Conservation (phyloP, 2,797 vertebrate genomes). For the Paedocypris micromegethes region DNA sequence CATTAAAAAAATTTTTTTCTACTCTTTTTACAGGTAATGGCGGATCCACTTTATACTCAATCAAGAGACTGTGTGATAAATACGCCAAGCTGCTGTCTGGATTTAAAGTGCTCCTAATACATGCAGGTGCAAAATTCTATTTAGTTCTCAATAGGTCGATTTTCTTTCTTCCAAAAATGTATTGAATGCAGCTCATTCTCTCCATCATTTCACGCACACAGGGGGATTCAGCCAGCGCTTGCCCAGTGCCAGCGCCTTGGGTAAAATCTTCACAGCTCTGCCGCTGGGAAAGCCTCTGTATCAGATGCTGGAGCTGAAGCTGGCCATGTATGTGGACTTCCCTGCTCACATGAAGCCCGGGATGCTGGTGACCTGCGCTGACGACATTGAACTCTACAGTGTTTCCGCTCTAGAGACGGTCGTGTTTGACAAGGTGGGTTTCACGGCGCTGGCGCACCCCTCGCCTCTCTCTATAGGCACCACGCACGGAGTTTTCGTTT, state of each 20-base stretch:
- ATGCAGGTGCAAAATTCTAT: conserved; percentile 74
- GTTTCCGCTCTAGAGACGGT: conserved; percentile 54
- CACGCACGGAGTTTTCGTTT: conserved; percentile 88
- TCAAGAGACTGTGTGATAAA: conserved; percentile 70
- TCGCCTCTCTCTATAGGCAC: conserved; percentile 77
- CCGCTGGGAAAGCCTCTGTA: conserved; percentile 81
- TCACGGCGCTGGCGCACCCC: conserved; percentile 89
- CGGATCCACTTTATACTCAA: conserved; percentile 82
- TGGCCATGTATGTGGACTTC: conserved; percentile 91
- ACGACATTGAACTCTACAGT: conserved; percentile 91
- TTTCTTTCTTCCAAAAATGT: not conserved
- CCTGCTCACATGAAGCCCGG: conserved; percentile 84
- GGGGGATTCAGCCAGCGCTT: conserved; percentile 93
- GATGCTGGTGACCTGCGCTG: conserved; percentile 81
- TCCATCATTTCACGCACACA: conserved; percentile 44
- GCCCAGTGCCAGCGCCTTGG: conserved; percentile 85
- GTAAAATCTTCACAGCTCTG: conserved; percentile 90
- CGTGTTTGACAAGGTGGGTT: conserved; percentile 78
- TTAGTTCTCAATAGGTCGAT: too few species aligned
- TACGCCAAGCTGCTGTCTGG: conserved; percentile 73
- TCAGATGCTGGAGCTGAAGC: conserved; percentile 95
- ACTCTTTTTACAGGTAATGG: conserved; percentile 79
- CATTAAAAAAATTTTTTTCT: too few species aligned
- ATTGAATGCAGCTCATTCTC: not conserved
- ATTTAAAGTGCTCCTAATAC: conserved; percentile 81